Conservation (phyloP, 2,797 vertebrate genomes). For the Champsocephalus esox region DNA sequence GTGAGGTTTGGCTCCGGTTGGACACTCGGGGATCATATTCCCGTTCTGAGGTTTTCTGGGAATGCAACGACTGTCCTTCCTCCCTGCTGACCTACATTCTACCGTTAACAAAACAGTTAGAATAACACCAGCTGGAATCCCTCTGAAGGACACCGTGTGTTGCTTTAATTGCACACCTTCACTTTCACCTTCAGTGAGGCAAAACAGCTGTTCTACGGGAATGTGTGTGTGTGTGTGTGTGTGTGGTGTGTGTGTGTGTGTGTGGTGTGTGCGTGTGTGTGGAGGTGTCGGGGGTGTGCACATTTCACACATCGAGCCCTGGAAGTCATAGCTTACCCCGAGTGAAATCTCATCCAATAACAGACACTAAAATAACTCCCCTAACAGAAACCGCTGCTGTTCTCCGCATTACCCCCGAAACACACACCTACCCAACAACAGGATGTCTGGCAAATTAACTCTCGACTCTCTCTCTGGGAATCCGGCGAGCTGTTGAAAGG, state of each 20-base stretch:
- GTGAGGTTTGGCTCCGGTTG: slow-evolving; percentile 68
- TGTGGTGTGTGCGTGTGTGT: background rate
- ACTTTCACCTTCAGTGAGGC: slow-evolving; percentile 57
- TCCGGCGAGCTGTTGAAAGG: slow-evolving; percentile 21
- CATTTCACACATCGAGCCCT: slow-evolving; percentile 68
- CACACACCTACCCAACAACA: slow-evolving; percentile 72
- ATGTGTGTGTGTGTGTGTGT: slow-evolving; percentile 37
- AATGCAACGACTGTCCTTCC: slow-evolving; percentile 72
- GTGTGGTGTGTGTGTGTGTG: background rate
- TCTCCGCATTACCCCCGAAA: slow-evolving; percentile 64
- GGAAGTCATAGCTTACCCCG: slow-evolving; percentile 66
- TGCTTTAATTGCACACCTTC: slow-evolving; percentile 70
- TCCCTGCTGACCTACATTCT: slow-evolving; percentile 76
- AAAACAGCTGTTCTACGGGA: slow-evolving; percentile 34
- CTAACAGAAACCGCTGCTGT: slow-evolving; percentile 43
- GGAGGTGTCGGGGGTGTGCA: slow-evolving; percentile 58
- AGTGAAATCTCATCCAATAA: slow-evolving; percentile 73
- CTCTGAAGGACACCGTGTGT: slow-evolving; percentile 56
- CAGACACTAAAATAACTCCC: slow-evolving; percentile 57
- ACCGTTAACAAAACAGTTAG: slow-evolving; percentile 34
- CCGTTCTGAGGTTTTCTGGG: slow-evolving; percentile 72
- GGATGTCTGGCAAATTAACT: slow-evolving; percentile 77
- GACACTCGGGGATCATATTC: slow-evolving; percentile 72
- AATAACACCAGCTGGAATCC: slow-evolving; percentile 71
- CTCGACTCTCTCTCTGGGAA: slow-evolving; percentile 58